Conservation (phyloP, 2,888 invertebrate genomes). For the Drosophila sordidula region DNA sequence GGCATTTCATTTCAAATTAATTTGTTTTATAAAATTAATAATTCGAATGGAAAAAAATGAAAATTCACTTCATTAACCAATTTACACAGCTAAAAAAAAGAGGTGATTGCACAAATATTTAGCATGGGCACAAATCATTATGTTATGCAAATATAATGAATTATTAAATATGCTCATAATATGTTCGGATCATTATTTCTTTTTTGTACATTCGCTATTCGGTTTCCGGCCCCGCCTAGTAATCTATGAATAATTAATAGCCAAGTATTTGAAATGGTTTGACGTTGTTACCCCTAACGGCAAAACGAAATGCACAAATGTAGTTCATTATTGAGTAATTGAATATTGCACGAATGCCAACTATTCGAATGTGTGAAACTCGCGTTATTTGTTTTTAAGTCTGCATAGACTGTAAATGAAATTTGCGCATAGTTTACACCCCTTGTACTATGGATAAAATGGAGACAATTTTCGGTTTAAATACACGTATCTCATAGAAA, state of each 20-base stretch:
- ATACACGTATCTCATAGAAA: no score
- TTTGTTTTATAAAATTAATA: neutral
- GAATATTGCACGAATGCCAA: slow-evolving; percentile 31
- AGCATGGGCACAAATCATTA: slow-evolving; percentile 5
- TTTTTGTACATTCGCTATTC: slow-evolving; percentile 30
- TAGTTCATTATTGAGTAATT: slow-evolving; percentile 51
- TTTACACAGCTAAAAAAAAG: slow-evolving; percentile 11
- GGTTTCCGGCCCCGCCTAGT: slow-evolving; percentile 37
- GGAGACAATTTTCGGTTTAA: no score
- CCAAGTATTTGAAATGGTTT: slow-evolving; percentile 35
- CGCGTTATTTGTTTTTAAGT: slow-evolving; percentile 9
- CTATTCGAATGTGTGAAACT: slow-evolving; percentile 22
- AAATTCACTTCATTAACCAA: slow-evolving; percentile 33
- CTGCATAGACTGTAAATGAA: slow-evolving; percentile 27
- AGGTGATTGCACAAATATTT: slow-evolving; percentile 13
- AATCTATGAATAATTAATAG: slow-evolving; percentile 72
- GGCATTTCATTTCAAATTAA: neutral
- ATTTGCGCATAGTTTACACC: slow-evolving; percentile 14
- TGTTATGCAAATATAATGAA: slow-evolving; percentile 27
- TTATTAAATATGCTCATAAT: slow-evolving; percentile 41
- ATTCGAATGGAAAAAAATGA: neutral
- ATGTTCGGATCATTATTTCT: neutral
- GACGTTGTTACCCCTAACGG: neutral
- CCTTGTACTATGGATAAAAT: neutral
- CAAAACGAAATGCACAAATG: slow-evolving; percentile 9